Base-by-base conservation (phyloP, 2,797 vertebrate genomes). In the Sebastiscus tertius region DNA sequence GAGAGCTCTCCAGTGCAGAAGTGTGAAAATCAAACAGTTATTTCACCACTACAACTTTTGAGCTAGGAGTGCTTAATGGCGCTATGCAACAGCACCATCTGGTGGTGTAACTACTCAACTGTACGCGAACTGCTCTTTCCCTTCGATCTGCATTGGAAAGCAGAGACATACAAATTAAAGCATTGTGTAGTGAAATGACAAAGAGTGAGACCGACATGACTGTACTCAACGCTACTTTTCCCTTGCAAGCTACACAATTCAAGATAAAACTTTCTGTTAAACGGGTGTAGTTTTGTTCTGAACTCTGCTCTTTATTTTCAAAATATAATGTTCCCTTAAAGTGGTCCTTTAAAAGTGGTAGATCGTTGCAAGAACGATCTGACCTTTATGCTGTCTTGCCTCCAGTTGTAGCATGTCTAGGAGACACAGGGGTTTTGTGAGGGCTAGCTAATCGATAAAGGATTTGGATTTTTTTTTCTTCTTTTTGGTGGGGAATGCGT, bases 391-490 rank as follows among this genome's bases (percentile, higher is more conserved):
- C 92, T 88, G 93, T 92, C 95, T 93, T 8, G 94, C 91, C 95
- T 96, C 95, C 96, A 96, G 94, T 90, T 92, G 95, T 92, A 93
- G 96, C 96, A 97, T 94, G 79, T 94, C 94, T 95, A 96, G 95
- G 68, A 75, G 93, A 94, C 96, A 90, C 55, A 87, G 94, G 93
- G 94, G 94, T 92, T 95, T 94, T 94, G 94, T 96, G 96, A 97
- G 95, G 96, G 93, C 49, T 95, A 95, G 92, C 95, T 97, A 97
- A 91, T 95, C 95, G 95, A 92, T 93, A 96, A 94, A 94, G 95
- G 94, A 94, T 94, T 94, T 94, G 56, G 63, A 65, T 36, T 90
- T 77, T 56, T 93, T 67, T 83, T 79, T 93, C 33, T 90, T 77
- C 46, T 93, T 67, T 83, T 79, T 93, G 90, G 93, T 94, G 94